phyloP scores from a whole-genome alignment of 2,888 invertebrate genomes.

The Aphodius granarius region DNA sequence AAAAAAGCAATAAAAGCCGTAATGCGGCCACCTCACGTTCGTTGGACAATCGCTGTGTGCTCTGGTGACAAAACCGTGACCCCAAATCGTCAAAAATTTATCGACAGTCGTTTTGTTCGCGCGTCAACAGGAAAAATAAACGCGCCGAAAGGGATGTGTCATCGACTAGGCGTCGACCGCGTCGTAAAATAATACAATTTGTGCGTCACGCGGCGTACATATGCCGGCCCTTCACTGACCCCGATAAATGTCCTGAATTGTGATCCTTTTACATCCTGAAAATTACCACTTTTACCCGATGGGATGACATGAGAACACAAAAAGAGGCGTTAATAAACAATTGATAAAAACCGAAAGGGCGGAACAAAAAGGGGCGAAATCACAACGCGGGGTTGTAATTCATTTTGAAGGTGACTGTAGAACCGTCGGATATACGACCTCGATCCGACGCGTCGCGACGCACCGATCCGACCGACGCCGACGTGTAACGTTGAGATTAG shows the following conservation, averaged over 20 bases:
- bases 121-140: neutral
- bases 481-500: neutral
- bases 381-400: neutral
- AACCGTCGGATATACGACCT: too few species aligned
- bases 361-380: neutral
- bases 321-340: neutral
- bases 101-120: neutral
- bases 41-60: neutral
- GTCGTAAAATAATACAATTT: neutral
- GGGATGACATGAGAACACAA: neutral
- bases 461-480: neutral
- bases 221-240: neutral
- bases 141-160: neutral
- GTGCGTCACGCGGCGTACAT: neutral
- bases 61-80: neutral
- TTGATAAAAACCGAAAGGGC: neutral
- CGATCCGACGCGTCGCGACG: too few species aligned
- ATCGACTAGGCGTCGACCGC: neutral
- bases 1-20: neutral
- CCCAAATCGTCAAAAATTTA: neutral
- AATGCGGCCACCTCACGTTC: neutral
- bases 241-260: neutral
- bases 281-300: neutral
- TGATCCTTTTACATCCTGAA: neutral
- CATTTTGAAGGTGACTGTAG: neutral